Evolutionary conservation across 2,888 invertebrate genomes (phyloP).

Genomic region (Tipula vernalis): DNA sequence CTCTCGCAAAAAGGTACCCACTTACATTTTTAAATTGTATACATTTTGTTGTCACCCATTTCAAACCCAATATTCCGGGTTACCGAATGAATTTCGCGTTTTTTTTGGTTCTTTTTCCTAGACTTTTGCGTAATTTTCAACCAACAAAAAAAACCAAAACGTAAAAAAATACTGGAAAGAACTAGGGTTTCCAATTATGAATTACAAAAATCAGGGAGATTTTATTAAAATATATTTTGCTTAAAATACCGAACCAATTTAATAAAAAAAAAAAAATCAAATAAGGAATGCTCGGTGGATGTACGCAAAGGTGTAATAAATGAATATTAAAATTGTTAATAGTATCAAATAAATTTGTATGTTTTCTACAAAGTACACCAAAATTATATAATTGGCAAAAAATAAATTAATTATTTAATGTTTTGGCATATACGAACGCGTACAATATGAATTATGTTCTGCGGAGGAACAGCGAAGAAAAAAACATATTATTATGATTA

Average conservation of each 20-base stretch:
- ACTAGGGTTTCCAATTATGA: not conserved
- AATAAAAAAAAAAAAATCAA: not conserved
- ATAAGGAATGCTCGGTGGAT: not conserved
- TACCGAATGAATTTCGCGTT: not conserved
- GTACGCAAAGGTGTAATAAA: not conserved
- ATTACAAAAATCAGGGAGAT: not conserved
- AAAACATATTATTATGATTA: not conserved
- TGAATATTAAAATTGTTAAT: not conserved
- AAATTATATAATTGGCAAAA: not conserved
- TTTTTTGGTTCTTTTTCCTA: not conserved
- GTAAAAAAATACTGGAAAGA: not conserved
- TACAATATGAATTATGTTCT: not conserved
- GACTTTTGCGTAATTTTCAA: not conserved
- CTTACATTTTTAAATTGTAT: not conserved
- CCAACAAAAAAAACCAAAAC: not conserved
- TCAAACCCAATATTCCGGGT: not conserved
- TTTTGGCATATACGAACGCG: not conserved
- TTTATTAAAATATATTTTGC: not conserved
- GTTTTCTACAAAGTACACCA: not conserved
- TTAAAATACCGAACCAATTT: not conserved
- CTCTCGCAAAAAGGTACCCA: not conserved
- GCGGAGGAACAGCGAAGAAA: not conserved
- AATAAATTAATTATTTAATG: constrained; percentile 4
- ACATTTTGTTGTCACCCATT: not conserved
- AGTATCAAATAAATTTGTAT: not conserved